Evolutionary conservation across 2,113 vertebrate species (phyloP).

Genomic region (Opisthocomus hoazin): DNA sequence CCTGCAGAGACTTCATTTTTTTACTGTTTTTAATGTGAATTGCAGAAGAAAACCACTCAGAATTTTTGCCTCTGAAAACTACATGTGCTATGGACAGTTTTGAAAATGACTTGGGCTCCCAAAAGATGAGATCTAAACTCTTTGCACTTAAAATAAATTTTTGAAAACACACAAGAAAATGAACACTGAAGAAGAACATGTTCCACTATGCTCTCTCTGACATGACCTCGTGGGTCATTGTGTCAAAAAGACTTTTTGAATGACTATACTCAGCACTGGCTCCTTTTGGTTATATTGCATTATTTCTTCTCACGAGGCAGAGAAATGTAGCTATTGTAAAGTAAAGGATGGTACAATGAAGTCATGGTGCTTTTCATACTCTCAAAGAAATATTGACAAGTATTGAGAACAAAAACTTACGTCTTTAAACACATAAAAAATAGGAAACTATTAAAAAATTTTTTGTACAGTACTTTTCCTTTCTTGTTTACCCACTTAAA

Average conservation of each 20-base stretch:
- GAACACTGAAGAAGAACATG: background rate
- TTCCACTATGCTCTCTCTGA: background rate
- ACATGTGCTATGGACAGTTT: background rate
- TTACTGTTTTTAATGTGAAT: background rate
- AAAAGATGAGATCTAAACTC: background rate
- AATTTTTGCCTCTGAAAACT: background rate
- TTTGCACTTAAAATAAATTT: fast-evolving
- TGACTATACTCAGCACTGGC: background rate
- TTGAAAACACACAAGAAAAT: background rate
- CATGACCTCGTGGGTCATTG: background rate
- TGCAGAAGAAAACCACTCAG: background rate
- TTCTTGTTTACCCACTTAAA: background rate
- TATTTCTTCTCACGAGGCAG: background rate
- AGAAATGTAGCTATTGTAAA: background rate
- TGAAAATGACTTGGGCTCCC: background rate
- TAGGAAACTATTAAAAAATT: background rate
- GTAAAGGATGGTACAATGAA: background rate
- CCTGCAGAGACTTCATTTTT: background rate
- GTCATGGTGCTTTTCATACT: background rate
- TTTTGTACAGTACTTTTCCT: background rate
- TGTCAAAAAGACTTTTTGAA: background rate
- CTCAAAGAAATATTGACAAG: background rate
- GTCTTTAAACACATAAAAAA: background rate
- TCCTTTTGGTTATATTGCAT: background rate
- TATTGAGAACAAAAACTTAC: background rate